Percentiles rank a stretch among this genome's conserved stretches.
Evolutionary conservation across 1,140 invertebrate genomes (phyloP).

Genomic region (Trachymyrmex septentrionalis): DNA sequence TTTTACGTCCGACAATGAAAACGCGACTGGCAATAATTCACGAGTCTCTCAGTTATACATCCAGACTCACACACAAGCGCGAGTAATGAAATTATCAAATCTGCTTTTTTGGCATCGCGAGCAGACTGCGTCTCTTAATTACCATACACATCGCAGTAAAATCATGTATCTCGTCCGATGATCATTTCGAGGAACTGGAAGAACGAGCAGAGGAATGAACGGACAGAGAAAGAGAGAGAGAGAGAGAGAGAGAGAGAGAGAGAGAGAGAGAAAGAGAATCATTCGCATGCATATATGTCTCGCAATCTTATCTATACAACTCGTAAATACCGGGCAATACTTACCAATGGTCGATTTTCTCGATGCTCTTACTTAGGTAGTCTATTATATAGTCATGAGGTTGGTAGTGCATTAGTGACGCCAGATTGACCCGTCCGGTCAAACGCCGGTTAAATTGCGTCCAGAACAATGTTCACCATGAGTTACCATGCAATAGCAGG

Average conservation of each 20-base stretch:
- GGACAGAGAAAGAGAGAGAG: neutral
- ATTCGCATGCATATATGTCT: constrained; percentile 67
- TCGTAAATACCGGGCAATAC: constrained; percentile 73
- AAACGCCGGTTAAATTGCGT: constrained; percentile 73
- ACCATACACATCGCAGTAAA: constrained; percentile 65
- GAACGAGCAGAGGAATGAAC: neutral
- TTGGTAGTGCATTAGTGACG: constrained; percentile 76
- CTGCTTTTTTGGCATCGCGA: constrained; percentile 5
- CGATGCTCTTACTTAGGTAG: constrained; percentile 68
- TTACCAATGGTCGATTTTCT: constrained; percentile 61
- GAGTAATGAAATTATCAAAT: constrained; percentile 43
- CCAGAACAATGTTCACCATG: constrained; percentile 67
- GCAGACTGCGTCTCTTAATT: constrained; percentile 58
- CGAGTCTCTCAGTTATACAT: constrained; percentile 17
- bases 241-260: neutral
- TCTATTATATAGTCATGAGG: constrained; percentile 76
- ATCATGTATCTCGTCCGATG: constrained; percentile 38
- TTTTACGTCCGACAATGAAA: constrained; percentile 52
- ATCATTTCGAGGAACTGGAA: constrained; percentile 57
- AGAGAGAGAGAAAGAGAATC: neutral
- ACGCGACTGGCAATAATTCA: constrained; percentile 58
- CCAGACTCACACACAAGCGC: neutral
- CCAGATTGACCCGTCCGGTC: constrained; percentile 75
- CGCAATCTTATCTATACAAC: constrained; percentile 72
- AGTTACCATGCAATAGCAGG: constrained; percentile 41